phyloP scores from a whole-genome alignment of 1,140 invertebrate species.

The Akabosia matsudoensis region DNA sequence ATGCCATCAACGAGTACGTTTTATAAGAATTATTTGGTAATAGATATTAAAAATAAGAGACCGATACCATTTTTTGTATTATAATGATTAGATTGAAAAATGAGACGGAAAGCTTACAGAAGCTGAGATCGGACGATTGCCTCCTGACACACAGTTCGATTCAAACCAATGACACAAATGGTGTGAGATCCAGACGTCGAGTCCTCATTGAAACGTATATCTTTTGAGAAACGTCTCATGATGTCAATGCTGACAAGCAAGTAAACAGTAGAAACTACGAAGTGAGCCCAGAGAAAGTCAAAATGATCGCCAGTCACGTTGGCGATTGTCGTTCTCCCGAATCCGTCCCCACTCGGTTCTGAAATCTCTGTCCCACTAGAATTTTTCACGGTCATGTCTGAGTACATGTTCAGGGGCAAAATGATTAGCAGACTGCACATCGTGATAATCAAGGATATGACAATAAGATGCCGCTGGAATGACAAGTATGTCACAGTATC shows the following conservation, averaged over 20 bases:
- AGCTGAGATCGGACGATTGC: slow-evolving; percentile 61
- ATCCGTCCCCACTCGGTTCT: no score
- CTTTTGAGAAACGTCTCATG: slow-evolving; percentile 68
- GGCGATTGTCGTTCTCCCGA: slow-evolving; percentile 73
- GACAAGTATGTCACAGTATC: slow-evolving; percentile 90
- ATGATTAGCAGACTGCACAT: slow-evolving; percentile 68
- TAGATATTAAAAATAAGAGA: no score
- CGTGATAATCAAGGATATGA: slow-evolving; percentile 73
- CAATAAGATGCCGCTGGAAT: slow-evolving; percentile 84
- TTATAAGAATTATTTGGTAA: no score
- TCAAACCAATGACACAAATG: slow-evolving; percentile 77
- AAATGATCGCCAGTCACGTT: slow-evolving; percentile 66
- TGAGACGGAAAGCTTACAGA: slow-evolving; percentile 55
- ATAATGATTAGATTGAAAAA: no score
- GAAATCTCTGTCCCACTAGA: slow-evolving; percentile 74
- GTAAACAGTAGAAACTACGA: slow-evolving; percentile 77
- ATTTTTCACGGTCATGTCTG: slow-evolving; percentile 64
- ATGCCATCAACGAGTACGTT: not conserved
- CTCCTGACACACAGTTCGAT: slow-evolving; percentile 67
- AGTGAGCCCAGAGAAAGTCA: slow-evolving; percentile 80
- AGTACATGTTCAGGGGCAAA: slow-evolving; percentile 72
- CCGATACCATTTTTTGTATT: no score
- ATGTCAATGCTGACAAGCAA: slow-evolving; percentile 75
- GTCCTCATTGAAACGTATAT: slow-evolving; percentile 55
- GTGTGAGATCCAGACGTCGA: slow-evolving; percentile 60